These are phyloP conservation scores for Abscondita cerata DNA, from an alignment of 2,888 invertebrate genomes.

Conservation along the genomic window DNA sequence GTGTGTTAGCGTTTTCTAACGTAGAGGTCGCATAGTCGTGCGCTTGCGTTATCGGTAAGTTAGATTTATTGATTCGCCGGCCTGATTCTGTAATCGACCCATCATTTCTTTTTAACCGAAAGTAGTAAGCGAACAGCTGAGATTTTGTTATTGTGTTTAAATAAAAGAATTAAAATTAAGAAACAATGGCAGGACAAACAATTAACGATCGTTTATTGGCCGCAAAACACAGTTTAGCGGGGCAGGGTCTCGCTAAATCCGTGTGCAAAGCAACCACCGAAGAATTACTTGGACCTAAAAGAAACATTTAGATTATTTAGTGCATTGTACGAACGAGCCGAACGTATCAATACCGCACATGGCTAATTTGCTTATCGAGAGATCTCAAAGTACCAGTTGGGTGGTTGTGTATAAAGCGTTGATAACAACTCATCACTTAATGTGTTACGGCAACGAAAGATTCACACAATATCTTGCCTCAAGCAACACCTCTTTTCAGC, in stretches of 20 bases:
- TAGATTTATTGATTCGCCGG: constrained; percentile 53
- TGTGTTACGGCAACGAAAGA: constrained; percentile 99
- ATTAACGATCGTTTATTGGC: constrained; percentile 98
- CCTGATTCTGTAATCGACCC: constrained; percentile 51
- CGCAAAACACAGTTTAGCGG: constrained; percentile 98
- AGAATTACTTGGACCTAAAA: constrained; percentile 99
- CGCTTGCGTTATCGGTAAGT: constrained; percentile 39
- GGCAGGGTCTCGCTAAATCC: constrained; percentile 98
- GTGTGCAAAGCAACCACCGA: constrained; percentile 99
- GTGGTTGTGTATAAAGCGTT: constrained; percentile 98
- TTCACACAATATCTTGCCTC: constrained; percentile 99
- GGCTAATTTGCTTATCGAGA: constrained; percentile 97
- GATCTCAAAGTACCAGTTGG: constrained; percentile 98
- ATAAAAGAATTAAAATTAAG: constrained; percentile 1
- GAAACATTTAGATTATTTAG: constrained; percentile 99
- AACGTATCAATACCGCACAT: constrained; percentile 99
- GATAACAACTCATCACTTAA: constrained; percentile 97
- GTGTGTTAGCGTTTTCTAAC: background rate
- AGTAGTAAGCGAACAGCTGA: constrained; percentile 34
- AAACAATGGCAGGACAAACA: constrained; percentile 92
- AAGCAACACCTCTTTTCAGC: constrained; percentile 98
- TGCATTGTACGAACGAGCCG: constrained; percentile 99
- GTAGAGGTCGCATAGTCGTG: constrained; percentile 23
- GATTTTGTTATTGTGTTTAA: constrained; percentile 31
- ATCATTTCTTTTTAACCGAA: constrained; percentile 45